These are phyloP conservation scores for Lacerta agilis DNA, from an alignment of 2,797 vertebrate genomes.

Conservation along the genomic window DNA sequence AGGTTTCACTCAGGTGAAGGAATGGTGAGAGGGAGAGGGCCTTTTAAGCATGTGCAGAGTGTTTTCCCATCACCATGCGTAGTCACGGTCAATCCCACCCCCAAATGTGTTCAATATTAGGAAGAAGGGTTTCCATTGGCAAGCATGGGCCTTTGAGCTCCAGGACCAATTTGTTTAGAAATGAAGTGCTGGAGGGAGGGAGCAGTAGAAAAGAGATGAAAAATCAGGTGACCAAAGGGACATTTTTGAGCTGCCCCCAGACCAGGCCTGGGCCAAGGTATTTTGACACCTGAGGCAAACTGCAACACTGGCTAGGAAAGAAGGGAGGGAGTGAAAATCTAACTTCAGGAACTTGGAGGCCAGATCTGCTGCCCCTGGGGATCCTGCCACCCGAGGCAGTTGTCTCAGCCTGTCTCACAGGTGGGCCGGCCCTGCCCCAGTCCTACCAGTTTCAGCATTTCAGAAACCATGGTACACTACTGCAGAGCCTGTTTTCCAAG, in stretches of 20 bases:
- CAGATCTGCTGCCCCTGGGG: no score
- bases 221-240: no score
- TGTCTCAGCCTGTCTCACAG: no score
- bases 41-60: not conserved
- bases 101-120: not conserved
- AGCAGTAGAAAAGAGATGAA: not conserved
- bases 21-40: not conserved
- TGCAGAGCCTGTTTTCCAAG: not conserved
- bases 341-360: no score
- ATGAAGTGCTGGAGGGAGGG: not conserved
- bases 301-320: no score
- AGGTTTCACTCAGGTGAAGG: not conserved
- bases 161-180: not conserved
- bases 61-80: not conserved
- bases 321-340: not conserved
- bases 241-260: no score
- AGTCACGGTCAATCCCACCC: not conserved
- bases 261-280: no score
- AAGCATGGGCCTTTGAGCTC: accelerated
- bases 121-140: not conserved
- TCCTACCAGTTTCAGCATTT: no score
- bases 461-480: no score
- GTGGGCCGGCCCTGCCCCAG: no score
- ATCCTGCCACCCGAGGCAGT: no score
- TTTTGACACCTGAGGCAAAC: no score